Percentiles rank a stretch among this genome's conserved stretches.
These are phyloP conservation scores for Odontomachus brunneus DNA, from an alignment of 1,140 invertebrate species.

Conservation along the genomic window DNA sequence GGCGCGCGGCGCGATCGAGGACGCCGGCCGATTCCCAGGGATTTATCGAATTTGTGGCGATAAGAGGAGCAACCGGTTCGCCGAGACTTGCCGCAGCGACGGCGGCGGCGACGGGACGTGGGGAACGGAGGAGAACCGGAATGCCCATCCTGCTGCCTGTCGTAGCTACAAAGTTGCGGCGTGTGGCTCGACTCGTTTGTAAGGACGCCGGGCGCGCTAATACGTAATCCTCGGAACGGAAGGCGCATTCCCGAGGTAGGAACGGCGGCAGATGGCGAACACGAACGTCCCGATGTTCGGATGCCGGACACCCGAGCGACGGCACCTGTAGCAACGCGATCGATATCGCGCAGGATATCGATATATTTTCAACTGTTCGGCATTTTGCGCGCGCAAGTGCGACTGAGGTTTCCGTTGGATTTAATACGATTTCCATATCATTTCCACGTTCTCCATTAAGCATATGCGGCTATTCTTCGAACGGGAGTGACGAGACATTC, in stretches of 20 bases:
- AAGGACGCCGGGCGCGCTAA: conserved; percentile 66
- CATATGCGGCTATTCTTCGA: neutral
- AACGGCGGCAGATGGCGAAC: conserved; percentile 31
- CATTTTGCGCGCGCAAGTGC: too few species aligned
- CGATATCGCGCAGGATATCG: conserved; percentile 34
- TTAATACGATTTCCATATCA: conserved; percentile 14
- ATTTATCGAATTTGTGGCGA: conserved; percentile 70
- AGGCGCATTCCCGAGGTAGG: conserved; percentile 46
- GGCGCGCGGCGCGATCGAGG: conserved; percentile 30
- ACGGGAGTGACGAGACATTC: neutral
- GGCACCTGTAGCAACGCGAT: conserved; percentile 24
- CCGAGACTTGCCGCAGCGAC: conserved; percentile 50
- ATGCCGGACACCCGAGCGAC: conserved; percentile 3
- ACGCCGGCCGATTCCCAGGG: conserved; percentile 48
- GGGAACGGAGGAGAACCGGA: conserved; percentile 56
- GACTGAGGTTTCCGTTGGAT: neutral
- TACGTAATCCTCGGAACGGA: conserved; percentile 60
- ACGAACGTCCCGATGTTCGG: conserved; percentile 13
- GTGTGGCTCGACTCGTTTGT: conserved; percentile 57
- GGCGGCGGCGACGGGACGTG: neutral
- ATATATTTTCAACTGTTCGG: conserved; percentile 32
- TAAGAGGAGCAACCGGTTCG: conserved; percentile 69
- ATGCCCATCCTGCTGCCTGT: conserved; percentile 63
- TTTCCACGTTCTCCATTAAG: too few species aligned
- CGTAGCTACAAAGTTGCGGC: conserved; percentile 75